Base-by-base conservation (phyloP, 2,888 invertebrate genomes). In the Drosophila yooni region DNA sequence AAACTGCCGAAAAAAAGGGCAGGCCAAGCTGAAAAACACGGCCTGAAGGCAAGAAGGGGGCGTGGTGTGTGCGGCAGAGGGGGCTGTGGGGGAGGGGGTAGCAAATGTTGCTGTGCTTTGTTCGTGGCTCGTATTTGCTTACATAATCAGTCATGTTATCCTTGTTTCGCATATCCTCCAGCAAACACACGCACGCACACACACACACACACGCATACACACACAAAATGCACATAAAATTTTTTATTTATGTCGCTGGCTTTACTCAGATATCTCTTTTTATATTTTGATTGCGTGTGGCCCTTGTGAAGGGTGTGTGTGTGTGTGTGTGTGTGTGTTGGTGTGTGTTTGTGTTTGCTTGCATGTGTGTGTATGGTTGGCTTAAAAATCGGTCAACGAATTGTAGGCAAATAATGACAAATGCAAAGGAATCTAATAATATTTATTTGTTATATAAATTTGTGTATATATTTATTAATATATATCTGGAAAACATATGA, bases 91-190 rank as follows among this genome's bases (percentile, higher is more conserved):
- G 46, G 50, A 25, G 36, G 58, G 21, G 38, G 48, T 48, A 46
- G 33, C 64, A 60, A 77, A 66, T 66, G 79, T 46, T 69, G 70
- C 54, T 82, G 70, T 67, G 73, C 82, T 65, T 70, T 69, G 64
- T 74, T 69, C 46, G 33, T 57, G 63, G 38, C 27, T 11, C 60
- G 52, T 70, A 78, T 79, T 86, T 76, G 81, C 84, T 89, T 88
- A 91, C 87, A 91, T 84, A 91, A 90, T 91, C 91, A 91, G 85
- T 91, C 91, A 91, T 83, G 88, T 89, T 86, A 86, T 89, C 83
- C 88, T 82, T 85, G 81, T 86, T 83, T 78, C 82, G 77, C 85
- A 69, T 62, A 72, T 51, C 64, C 70, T 56, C 52, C 43, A 46
- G 66, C 68, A 79, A 59, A 57, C 36, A 70, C 59, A 67, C 21